A percentile compares a stretch with the other conserved stretches of the same genome.
phyloP scores from a whole-genome alignment of 1,140 invertebrate genomes.

The Thereuonema tuberculata region DNA sequence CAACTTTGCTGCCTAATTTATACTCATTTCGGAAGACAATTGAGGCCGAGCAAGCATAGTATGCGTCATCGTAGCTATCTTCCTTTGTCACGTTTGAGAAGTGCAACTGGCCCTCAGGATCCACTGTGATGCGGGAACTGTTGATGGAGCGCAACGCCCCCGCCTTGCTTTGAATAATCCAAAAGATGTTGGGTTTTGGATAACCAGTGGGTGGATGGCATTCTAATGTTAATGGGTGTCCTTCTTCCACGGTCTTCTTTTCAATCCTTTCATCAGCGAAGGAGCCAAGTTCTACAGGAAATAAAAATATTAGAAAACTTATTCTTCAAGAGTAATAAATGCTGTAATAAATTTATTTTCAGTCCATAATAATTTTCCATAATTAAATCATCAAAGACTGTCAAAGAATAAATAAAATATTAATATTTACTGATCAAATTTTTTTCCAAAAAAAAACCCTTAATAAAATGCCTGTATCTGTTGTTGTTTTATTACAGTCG shows the following conservation, averaged over 20 bases:
- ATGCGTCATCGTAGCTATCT: slow-evolving; percentile 67
- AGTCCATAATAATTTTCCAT: too few species aligned
- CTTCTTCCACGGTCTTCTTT: slow-evolving; percentile 57
- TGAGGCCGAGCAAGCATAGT: slow-evolving; percentile 77
- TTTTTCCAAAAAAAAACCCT: too few species aligned
- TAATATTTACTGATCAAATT: too few species aligned
- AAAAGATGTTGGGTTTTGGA: slow-evolving; percentile 85
- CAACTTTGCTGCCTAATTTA: slow-evolving; percentile 66
- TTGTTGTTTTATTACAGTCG: too few species aligned
- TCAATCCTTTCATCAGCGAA: slow-evolving; percentile 61
- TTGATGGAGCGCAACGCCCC: slow-evolving; percentile 77
- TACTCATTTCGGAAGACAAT: slow-evolving; percentile 75
- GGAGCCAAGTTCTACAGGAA: slow-evolving; percentile 55
- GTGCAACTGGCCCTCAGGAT: slow-evolving; percentile 85
- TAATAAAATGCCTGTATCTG: too few species aligned
- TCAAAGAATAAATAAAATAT: too few species aligned
- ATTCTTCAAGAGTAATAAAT: too few species aligned
- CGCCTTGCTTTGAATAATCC: slow-evolving; percentile 58
- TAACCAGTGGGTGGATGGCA: slow-evolving; percentile 87
- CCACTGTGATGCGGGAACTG: slow-evolving; percentile 79
- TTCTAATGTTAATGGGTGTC: slow-evolving; percentile 66
- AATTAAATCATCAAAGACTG: too few species aligned
- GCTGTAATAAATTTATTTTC: too few species aligned
- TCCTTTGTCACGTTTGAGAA: slow-evolving; percentile 79
- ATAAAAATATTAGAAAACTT: not conserved